Base-by-base conservation (phyloP, 2,113 vertebrate species). In the Syrrhaptes paradoxus region DNA sequence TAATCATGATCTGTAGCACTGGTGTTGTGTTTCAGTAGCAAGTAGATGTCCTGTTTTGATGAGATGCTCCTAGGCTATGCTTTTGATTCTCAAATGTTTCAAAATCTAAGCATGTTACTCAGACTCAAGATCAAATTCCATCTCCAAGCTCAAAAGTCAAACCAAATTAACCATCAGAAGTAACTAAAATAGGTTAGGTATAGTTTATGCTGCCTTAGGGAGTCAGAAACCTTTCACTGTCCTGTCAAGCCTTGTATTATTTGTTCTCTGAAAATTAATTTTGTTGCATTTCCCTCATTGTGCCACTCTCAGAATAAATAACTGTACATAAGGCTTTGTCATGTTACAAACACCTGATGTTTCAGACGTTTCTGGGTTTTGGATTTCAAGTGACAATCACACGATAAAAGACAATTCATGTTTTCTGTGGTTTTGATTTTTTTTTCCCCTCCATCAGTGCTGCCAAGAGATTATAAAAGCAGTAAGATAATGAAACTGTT, bases 341-440 rank as follows among this genome's bases (percentile, higher is more conserved):
- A 10, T 26, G 12, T 29, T 73, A 67, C 29, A 41, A 72, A 18
- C 12, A 73, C 21, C 3, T n/a, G 5, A 15, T 43, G 20, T 67
- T 88, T 61, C 21, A 78, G n/a, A 54, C 5, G 18, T 84, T 88
- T 54, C 26, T 72, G 10, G 43, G 73, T 72, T 61, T 25, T 66
- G 10, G 54, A 41, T 84, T 61, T 73, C n/a, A 92, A 72, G 11
- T 32, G 12, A 67, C 10, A 57, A 22, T 17, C 36, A 45, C 4
- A 18, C 17, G 57, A 57, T 46, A 29, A 58, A 45, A 87, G 13
- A 16, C 6, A 82, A 45, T 70, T 57, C 16, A 22, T 26, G 8
- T 9, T 32, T 80, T 70, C 32, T 81, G 4, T 55, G 21, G 10
- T 62, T 25, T 16, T 51, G 13, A 0, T n/a, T 0, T 9, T 25